Evolutionary conservation across 2,797 vertebrate species (phyloP).

Genomic region (Eulemur coronatus): DNA sequence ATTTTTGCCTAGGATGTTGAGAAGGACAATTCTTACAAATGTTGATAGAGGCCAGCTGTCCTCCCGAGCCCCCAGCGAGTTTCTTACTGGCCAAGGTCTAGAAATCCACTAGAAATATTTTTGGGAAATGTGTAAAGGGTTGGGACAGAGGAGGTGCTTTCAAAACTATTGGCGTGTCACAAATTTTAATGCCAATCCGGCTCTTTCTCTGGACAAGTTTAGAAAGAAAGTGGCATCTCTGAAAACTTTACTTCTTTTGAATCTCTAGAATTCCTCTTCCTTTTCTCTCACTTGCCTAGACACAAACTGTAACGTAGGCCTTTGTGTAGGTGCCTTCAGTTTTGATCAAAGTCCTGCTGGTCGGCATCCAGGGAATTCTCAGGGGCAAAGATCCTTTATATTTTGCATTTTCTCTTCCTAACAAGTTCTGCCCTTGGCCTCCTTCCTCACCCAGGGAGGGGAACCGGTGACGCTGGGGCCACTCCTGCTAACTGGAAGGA

Average conservation of each 20-base stretch:
- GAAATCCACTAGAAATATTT: neutral
- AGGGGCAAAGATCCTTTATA: neutral
- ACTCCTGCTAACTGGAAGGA: constrained; percentile 56
- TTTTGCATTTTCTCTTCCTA: neutral
- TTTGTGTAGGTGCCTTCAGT: neutral
- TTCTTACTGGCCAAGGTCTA: neutral
- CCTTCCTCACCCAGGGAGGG: neutral
- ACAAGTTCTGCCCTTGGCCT: neutral
- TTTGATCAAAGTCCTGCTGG: neutral
- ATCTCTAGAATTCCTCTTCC: neutral
- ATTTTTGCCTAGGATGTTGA: neutral
- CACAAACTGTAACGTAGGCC: neutral
- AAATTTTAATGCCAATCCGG: neutral
- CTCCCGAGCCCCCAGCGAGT: neutral
- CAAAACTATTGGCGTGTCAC: neutral
- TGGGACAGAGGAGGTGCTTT: neutral
- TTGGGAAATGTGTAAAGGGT: neutral
- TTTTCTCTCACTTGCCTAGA: neutral
- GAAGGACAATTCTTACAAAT: neutral
- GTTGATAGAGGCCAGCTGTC: neutral
- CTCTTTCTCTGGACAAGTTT: neutral
- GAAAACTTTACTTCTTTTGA: neutral
- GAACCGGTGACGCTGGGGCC: neutral
- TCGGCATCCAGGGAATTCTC: neutral
- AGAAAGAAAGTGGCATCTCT: neutral